Evolutionary conservation across 2,888 invertebrate genomes (phyloP).

Genomic region (Protodeltote pygarga): DNA sequence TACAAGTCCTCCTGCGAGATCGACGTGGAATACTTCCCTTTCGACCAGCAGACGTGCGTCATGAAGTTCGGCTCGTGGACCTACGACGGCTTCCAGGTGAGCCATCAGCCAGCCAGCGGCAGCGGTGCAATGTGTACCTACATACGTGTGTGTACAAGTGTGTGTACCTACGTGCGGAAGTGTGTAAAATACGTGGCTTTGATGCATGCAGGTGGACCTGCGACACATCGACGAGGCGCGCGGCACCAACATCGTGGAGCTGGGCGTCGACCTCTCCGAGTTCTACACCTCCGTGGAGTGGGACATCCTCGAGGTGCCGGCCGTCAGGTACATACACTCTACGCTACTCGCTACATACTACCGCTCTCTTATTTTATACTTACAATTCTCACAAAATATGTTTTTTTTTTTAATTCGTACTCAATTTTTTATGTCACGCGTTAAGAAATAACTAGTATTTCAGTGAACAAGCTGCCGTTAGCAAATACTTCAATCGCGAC

Average conservation of each 20-base stretch:
- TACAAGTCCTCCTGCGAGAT: constrained; percentile 98
- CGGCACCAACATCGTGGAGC: constrained; percentile 95
- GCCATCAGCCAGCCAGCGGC: background rate
- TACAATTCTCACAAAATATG: no score
- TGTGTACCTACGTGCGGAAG: background rate
- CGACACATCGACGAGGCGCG: constrained; percentile 96
- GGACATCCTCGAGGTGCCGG: constrained; percentile 99
- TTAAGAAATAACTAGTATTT: no score
- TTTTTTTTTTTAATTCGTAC: no score
- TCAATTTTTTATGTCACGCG: no score
- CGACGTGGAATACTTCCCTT: constrained; percentile 97
- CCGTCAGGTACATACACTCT: constrained; percentile 89
- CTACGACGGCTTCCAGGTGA: constrained; percentile 97
- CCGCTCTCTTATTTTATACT: no score
- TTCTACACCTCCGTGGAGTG: constrained; percentile 99
- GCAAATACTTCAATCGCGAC: background rate
- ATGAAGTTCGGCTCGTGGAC: constrained; percentile 98
- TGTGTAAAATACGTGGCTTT: background rate
- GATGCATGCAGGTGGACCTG: constrained; percentile 92
- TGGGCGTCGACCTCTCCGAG: constrained; percentile 98
- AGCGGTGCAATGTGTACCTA: background rate
- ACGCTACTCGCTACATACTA: no score
- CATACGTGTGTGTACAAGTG: background rate
- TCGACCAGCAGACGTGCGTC: constrained; percentile 97
- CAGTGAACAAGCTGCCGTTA: background rate